Percentiles rank a stretch among this genome's conserved stretches.
Conservation (phyloP, 2,888 invertebrate genomes). For the Macrosiphum euphorbiae region DNA sequence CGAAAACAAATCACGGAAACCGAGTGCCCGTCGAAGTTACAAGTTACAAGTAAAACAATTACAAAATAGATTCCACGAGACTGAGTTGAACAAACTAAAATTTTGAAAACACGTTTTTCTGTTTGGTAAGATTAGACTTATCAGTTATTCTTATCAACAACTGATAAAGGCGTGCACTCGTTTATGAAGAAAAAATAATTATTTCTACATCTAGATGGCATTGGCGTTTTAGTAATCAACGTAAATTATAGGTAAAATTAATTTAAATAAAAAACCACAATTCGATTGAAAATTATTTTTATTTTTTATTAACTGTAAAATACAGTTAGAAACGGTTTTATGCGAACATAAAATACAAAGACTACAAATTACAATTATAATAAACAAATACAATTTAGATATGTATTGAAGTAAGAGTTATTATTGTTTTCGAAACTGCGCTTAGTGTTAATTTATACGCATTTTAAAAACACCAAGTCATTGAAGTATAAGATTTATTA, state of each 20-base stretch:
- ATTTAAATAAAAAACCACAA: too few species aligned
- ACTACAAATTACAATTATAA: background rate
- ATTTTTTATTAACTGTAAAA: background rate
- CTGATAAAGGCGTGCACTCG: background rate
- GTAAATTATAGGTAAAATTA: background rate
- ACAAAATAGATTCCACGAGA: background rate
- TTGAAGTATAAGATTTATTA: background rate
- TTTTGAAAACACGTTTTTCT: constrained; percentile 57
- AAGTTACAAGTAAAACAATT: background rate
- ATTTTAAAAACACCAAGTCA: background rate
- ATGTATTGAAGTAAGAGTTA: background rate
- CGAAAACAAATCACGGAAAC: background rate
- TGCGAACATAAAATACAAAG: background rate
- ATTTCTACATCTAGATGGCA: background rate
- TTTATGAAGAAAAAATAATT: background rate
- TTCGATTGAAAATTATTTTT: background rate
- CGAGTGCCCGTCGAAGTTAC: background rate
- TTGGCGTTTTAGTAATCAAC: background rate
- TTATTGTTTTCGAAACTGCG: background rate
- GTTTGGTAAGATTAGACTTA: constrained; percentile 39
- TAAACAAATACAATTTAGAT: background rate
- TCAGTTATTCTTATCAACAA: background rate
- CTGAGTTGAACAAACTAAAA: background rate
- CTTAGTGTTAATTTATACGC: background rate
- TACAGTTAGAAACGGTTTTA: background rate